Base-by-base conservation (phyloP, 92 coral and sea anemone species). In the Phenganax stokvisi region DNA sequence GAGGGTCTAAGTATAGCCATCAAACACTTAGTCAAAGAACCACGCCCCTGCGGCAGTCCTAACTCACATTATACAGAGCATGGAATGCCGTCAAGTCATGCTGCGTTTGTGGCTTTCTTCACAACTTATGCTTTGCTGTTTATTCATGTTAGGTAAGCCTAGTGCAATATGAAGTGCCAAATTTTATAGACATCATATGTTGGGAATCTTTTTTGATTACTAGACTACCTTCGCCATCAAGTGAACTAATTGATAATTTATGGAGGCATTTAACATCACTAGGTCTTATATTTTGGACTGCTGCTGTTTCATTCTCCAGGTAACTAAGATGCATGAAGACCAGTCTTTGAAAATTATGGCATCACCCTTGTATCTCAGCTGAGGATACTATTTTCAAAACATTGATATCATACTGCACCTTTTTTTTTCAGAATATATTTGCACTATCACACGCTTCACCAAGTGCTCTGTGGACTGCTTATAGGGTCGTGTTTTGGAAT, bases 21-120 rank as follows among this genome's bases (percentile, higher is more conserved):
- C 52, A 96, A 96, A 69, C 91, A 89, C 66, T 75, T 89, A 0
- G 74, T 96, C 57, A 89, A 92, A 17, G 90, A 91, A 83, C 90
- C 97, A 13, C 85, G 99, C 13, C 99, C 93, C 29, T 96, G 99
- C 81, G 88, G 93, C 16, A 86, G 85, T 65, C 99, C 91, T 74
- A 29, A 89, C 12, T 92, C 91, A 77, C 83, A 90, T 52, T 87
- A 87, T 56, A 76, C 86, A 8, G 77, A 88, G 20, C 84, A 88
- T 90, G 99, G 91, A 71, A 96, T 96, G 99, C 99, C 99, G 1
- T 96, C 99, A 54, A 92, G 92, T 85, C 99, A 96, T 80, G 85
- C 99, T 44, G 90, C 92, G 82, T 96, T 96, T 81, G 90, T 92
- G 87, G 97, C 97, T 1, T 96, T 96, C 76, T 96, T 96, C 80